Evolutionary conservation across 2,113 vertebrate species (phyloP), one percentile per base, ranked within the genome.

Genomic region (Sitta europaea): DNA sequence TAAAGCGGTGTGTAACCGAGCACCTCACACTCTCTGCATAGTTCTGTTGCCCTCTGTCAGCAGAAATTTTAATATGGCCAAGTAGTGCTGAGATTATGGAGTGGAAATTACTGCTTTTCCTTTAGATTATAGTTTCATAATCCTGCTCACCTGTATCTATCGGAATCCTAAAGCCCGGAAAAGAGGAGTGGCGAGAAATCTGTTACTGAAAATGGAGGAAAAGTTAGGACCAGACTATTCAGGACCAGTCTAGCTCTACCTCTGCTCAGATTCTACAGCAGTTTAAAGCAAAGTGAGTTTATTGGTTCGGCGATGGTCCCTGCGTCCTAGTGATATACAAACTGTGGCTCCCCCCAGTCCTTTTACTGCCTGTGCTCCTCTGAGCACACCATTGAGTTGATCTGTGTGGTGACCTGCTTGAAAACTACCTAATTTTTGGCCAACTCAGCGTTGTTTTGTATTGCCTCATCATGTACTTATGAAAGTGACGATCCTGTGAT

Each of bases 11-110:
- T 15, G 5, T 54, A 25, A 23, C 28, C 2, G 11, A 54, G 73
- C 67, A 9, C 55, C 59, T 77, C 29, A 0, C 2, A 0, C 43
- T 23, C 43, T 23, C 45, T 17, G 10, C 5, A 0, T 7, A 0
- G n/a, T 70, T 87, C 29, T 82, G 5, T 55, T 75, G 38, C 17
- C 14, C 70, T 23, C 51, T 35, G 18, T 68, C 86, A 43, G 40
- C 57, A 75, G 78, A 38, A 47, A 1, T 31, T 47, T 66, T 68
- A 35, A 38, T 24, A 57, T 25, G 33, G 27, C 14, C 38, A 23
- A 35, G 38, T 1, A 3, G 20, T 11, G 28, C 27, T 54, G 67
- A 80, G n/a, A 7, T 66, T 61, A 27, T 5, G 9, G 63, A 61
- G 45, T 50, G 50, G 53, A 68, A 78, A 51, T 36, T 36, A 20